A percentile compares a stretch with the other conserved stretches of the same genome.
These are phyloP conservation scores for Acanthoscelides obtectus DNA, from an alignment of 2,888 invertebrate genomes.

Conservation along the genomic window DNA sequence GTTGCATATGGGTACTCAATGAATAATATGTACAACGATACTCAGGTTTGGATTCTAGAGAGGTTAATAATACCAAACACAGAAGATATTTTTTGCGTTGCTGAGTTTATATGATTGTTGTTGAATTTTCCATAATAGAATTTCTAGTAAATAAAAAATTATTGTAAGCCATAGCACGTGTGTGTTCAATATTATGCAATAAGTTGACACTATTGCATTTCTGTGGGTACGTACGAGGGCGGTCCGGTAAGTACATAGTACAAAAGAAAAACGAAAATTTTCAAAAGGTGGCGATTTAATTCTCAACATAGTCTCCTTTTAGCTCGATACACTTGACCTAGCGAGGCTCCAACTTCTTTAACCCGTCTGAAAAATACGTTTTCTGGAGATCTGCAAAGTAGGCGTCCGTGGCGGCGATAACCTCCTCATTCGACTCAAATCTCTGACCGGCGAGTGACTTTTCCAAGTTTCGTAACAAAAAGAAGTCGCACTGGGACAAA, in stretches of 20 bases:
- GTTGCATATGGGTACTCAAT: background rate
- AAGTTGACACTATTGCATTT: background rate
- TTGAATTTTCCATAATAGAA: background rate
- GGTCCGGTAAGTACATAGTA: no score
- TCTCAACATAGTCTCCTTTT: no score
- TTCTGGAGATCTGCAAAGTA: no score
- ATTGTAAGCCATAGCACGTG: background rate
- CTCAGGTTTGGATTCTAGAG: background rate
- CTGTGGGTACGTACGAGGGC: no score
- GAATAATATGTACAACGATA: background rate
- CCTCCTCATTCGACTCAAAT: no score
- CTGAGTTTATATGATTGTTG: background rate
- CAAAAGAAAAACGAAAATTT: no score
- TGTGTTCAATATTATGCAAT: background rate
- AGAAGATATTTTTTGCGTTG: background rate
- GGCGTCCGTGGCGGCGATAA: no score
- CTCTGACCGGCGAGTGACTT: background rate
- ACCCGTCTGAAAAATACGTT: no score
- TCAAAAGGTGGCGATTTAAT: no score
- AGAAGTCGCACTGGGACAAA: background rate
- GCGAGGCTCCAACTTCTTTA: no score
- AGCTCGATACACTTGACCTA: no score
- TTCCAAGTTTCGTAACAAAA: background rate
- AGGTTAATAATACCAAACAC: background rate
- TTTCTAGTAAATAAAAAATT: background rate